Evolutionary conservation across 2,113 vertebrate genomes (phyloP).

Genomic region (Corythornis cristatus): DNA sequence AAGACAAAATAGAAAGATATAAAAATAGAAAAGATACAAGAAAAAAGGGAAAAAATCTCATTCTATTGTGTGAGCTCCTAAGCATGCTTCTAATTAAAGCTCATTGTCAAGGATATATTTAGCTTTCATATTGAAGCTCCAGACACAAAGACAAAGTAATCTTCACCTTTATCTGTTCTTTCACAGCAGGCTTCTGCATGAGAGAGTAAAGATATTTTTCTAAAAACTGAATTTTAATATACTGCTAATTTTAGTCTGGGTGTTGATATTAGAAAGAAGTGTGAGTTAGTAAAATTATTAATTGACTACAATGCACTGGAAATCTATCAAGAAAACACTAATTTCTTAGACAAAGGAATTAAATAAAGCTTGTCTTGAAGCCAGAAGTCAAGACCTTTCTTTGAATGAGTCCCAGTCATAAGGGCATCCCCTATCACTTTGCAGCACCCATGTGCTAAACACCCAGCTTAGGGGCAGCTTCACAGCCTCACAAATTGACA

Average conservation of each 20-base stretch:
- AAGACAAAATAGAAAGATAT: neutral
- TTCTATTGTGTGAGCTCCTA: neutral
- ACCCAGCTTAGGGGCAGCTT: neutral
- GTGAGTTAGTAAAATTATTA: neutral
- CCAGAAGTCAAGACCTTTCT: neutral
- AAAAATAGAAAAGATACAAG: too few relatives aligned
- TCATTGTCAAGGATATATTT: slow-evolving; percentile 1
- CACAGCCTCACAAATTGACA: neutral
- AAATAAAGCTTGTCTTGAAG: neutral
- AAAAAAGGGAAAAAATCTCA: neutral
- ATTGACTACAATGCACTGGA: neutral
- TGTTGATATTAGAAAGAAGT: neutral
- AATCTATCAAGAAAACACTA: neutral
- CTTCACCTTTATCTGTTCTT: neutral
- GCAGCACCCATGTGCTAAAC: neutral
- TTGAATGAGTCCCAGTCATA: neutral
- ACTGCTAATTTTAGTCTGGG: neutral
- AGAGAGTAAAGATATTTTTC: neutral
- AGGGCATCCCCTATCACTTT: neutral
- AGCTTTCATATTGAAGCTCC: neutral
- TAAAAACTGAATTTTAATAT: neutral
- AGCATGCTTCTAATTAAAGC: slow-evolving; percentile 8
- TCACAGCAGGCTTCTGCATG: neutral
- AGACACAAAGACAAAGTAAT: neutral
- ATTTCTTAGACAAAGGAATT: neutral